These are phyloP conservation scores for Apteryx owenii DNA, from an alignment of 2,113 vertebrate genomes.

Conservation along the genomic window DNA sequence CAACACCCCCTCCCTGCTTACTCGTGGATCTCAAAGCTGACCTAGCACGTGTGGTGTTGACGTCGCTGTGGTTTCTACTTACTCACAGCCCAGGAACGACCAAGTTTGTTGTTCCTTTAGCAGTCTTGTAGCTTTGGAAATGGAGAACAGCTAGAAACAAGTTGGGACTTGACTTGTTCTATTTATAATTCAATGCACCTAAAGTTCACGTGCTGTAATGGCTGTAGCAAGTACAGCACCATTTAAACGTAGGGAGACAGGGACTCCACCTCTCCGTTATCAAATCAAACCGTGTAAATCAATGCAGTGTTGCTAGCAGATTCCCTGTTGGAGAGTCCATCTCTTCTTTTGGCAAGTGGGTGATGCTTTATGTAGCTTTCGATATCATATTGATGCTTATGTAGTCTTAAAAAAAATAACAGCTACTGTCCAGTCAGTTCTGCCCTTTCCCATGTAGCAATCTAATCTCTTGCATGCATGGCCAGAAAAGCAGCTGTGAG, in stretches of 20 bases:
- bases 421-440: not conserved
- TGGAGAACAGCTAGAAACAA: not conserved
- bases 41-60: not conserved
- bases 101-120: not conserved
- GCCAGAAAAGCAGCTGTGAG: not conserved
- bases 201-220: not conserved
- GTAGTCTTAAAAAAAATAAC: not conserved
- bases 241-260: not conserved
- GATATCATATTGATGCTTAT: not conserved
- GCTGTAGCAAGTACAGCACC: not conserved
- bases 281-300: not conserved
- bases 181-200: not conserved
- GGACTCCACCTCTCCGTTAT: not conserved
- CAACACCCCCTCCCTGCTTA: not conserved
- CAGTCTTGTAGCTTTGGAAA: not conserved
- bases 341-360: not conserved
- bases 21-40: not conserved
- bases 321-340: not conserved
- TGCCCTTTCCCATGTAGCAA: not conserved
- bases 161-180: not conserved
- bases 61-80: not conserved
- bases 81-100: not conserved
- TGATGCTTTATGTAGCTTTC: not conserved
- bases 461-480: not conserved
- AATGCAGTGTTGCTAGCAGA: not conserved